Evolutionary conservation across 2,797 vertebrate species (phyloP).

Genomic region (Argyrosomus regius): DNA sequence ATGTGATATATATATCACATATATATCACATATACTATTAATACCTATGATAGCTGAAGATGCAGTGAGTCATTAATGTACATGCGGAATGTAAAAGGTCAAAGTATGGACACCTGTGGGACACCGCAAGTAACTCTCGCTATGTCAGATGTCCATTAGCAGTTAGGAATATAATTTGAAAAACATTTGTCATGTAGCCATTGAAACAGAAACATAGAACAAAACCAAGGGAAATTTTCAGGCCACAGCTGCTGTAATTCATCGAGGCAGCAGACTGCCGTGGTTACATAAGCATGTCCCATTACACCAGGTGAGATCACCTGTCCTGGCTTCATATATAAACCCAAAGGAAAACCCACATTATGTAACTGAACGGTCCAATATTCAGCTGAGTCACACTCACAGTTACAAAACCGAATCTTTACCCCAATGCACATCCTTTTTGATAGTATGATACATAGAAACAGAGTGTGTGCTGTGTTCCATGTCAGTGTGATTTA

Average conservation of each 20-base stretch:
- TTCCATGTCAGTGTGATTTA: background rate
- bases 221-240: slow-evolving; percentile 3
- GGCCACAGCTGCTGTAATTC: slow-evolving; percentile 13
- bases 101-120: background rate
- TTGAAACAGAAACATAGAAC: background rate
- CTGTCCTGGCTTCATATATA: slow-evolving; percentile 32
- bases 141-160: background rate
- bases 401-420: slow-evolving; percentile 12
- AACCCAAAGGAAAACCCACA: slow-evolving; percentile 45
- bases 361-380: slow-evolving; percentile 35
- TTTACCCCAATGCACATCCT: background rate
- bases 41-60: background rate
- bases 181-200: background rate
- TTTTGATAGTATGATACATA: background rate
- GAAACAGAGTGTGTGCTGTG: background rate
- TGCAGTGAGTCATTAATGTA: background rate
- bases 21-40: too few relatives aligned
- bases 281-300: slow-evolving; percentile 40
- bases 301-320: slow-evolving; percentile 32
- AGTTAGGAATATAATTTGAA: background rate
- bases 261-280: slow-evolving; percentile 26
- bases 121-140: background rate
- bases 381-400: slow-evolving; percentile 26
- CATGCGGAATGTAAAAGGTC: background rate
- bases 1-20: too few relatives aligned